Conservation (phyloP, 2,888 invertebrate species). For the Ichneumon xanthorius region DNA sequence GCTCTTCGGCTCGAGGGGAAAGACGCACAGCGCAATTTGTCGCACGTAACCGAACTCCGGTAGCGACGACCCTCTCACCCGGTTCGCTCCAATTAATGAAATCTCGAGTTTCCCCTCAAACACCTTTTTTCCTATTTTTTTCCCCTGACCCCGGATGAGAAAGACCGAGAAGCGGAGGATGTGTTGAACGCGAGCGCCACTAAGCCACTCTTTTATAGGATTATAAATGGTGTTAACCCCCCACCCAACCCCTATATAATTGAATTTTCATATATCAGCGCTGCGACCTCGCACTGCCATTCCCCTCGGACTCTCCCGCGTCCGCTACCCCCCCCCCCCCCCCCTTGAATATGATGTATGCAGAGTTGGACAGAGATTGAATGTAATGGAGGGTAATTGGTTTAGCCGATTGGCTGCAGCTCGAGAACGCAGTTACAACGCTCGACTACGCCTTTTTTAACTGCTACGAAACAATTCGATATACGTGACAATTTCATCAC, state of each 20-base stretch:
- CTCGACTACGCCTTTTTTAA: not conserved
- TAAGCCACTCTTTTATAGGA: conserved; percentile 73
- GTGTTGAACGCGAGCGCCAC: conserved; percentile 61
- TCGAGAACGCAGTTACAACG: not conserved
- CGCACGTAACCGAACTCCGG: conserved; percentile 5
- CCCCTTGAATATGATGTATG: conserved; percentile 53
- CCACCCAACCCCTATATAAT: conserved; percentile 65
- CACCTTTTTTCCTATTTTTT: not conserved
- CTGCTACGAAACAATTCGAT: not conserved
- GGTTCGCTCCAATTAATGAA: not conserved
- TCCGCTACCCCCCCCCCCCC: conserved; percentile 27
- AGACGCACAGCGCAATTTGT: conserved; percentile 32
- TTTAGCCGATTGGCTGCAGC: conserved; percentile 51
- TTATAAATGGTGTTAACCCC: conserved; percentile 70
- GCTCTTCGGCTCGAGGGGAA: not conserved
- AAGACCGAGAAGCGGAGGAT: conserved; percentile 35
- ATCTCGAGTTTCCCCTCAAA: conserved; percentile 36
- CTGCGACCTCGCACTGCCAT: conserved; percentile 62
- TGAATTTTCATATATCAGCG: conserved; percentile 74
- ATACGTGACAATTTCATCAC: not conserved
- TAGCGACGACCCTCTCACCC: not conserved
- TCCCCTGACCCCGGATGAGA: not conserved
- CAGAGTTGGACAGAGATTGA: conserved; percentile 66
- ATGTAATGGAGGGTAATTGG: conserved; percentile 61
- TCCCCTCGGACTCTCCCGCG: conserved; percentile 18